Evolutionary conservation across 2,113 vertebrate species (phyloP).

Genomic region (Emberiza fucata): DNA sequence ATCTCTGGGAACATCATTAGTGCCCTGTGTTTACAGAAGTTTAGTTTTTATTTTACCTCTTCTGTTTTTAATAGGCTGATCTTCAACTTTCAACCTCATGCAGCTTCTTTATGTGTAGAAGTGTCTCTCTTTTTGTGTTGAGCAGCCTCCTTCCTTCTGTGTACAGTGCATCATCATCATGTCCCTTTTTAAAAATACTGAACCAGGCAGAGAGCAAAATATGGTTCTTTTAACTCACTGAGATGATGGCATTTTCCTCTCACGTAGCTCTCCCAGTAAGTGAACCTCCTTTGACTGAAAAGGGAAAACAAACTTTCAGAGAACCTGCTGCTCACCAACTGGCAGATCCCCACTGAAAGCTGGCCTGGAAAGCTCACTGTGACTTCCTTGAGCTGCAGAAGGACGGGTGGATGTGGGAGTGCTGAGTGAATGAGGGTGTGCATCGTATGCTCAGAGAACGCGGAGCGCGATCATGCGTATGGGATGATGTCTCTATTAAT

Average conservation of each 20-base stretch:
- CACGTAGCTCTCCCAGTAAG: conserved; percentile 40
- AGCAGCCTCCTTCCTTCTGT: conserved; percentile 12
- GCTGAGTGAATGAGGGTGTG: neutral
- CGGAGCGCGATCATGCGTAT: fast-evolving
- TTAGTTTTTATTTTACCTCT: neutral
- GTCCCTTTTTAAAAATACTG: conserved; percentile 28
- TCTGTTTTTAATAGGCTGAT: neutral
- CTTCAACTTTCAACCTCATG: conserved; percentile 36
- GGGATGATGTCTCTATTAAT: neutral
- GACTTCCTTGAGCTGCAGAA: neutral
- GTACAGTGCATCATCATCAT: neutral
- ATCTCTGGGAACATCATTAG: neutral
- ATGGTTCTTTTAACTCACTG: conserved; percentile 31
- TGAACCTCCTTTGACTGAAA: neutral
- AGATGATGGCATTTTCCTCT: conserved; percentile 18
- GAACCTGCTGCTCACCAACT: neutral
- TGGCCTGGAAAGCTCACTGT: neutral
- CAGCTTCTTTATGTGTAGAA: neutral
- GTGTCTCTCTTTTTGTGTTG: neutral
- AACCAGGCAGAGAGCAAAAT: conserved; percentile 7
- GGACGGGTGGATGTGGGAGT: neutral
- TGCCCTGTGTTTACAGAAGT: neutral
- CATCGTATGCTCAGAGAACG: neutral
- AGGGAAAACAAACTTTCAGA: neutral
- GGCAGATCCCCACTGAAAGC: neutral